Evolutionary conservation across 2,113 vertebrate genomes (phyloP), one percentile per base, ranked within the genome.

Genomic region (Melospiza georgiana): DNA sequence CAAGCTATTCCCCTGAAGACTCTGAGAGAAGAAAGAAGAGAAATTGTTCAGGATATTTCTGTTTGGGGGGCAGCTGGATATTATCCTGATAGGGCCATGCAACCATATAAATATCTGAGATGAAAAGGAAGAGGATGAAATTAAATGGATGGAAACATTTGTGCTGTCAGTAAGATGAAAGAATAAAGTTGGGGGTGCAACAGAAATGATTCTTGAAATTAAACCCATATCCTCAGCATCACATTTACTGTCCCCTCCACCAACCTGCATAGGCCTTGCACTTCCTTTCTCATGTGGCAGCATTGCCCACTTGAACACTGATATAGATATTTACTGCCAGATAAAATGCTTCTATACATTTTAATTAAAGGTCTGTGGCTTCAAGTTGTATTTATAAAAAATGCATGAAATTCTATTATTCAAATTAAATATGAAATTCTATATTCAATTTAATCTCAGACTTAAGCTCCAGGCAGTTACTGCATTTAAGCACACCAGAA

Each of bases 1-100:
- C 58, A 27, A 22, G 58, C 3, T 18, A 22, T 27, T 33, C 37
- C 81, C 58, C 68, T 39, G 49, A 55, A 5, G 58, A 33, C 22
- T 63, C 48, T 46, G 58, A 27, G 31, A 55, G 49, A 18, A 55
- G 17, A 46, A 39, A 46, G 39, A 63, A 73, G 48, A 15, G 13
- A 72, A 63, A 95, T 55, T 69, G n/a, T 65, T 82, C 79, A 83
- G 87, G 24, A 84, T 79, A 87, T 95, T 92, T 88, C 92, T 91
- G 35, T 84, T 71, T 76, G 59, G 33, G 54, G 77, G 68, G 57
- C 69, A 91, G 55, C 72, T 73, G 87, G 80, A 66, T 88, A 69
- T 95, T 74, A 65, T 76, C 80, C 82, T 1, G 25, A 89, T 80
- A 51, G 31, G 89, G 65, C 75, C 92, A 92, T 80, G 81, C 81